A percentile compares a stretch with the other conserved stretches of the same genome.
phyloP scores from a whole-genome alignment of 2,797 vertebrate species.

The Pteronotus mesoamericanus region DNA sequence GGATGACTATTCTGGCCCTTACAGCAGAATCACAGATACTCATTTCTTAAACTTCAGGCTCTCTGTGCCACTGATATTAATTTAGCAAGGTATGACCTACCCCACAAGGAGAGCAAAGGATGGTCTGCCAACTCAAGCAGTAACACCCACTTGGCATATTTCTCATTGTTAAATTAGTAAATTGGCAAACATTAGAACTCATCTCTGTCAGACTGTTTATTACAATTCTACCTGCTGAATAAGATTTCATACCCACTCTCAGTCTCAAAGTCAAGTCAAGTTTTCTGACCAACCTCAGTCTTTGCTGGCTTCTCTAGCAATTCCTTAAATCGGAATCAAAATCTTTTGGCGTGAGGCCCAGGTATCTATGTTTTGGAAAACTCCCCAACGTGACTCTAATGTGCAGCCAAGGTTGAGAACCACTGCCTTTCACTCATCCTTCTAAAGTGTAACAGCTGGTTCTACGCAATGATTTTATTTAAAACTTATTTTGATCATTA shows the following conservation, averaged over 20 bases:
- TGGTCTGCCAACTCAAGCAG: neutral
- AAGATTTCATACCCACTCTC: neutral
- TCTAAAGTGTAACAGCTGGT: neutral
- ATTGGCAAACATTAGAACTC: slow-evolving; percentile 41
- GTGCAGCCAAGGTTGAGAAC: neutral
- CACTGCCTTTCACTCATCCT: neutral
- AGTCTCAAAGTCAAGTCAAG: neutral
- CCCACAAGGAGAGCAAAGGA: neutral
- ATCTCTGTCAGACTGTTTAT: slow-evolving; percentile 10
- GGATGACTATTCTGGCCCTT: neutral
- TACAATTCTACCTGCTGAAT: neutral
- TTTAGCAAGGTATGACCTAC: neutral
- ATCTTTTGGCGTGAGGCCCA: neutral
- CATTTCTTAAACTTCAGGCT: neutral
- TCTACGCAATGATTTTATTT: neutral
- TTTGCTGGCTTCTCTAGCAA: neutral
- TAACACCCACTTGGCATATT: neutral
- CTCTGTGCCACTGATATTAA: neutral
- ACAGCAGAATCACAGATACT: neutral
- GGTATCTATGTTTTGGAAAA: neutral
- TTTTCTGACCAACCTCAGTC: neutral
- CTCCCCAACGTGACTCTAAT: neutral
- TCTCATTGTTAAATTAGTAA: slow-evolving; percentile 37
- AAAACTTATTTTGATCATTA: neutral
- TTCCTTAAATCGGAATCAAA: slow-evolving; percentile 7